Percentiles rank a stretch among this genome's conserved stretches.
Conservation (phyloP, 2,797 vertebrate genomes). For the Myotis vivesi region DNA sequence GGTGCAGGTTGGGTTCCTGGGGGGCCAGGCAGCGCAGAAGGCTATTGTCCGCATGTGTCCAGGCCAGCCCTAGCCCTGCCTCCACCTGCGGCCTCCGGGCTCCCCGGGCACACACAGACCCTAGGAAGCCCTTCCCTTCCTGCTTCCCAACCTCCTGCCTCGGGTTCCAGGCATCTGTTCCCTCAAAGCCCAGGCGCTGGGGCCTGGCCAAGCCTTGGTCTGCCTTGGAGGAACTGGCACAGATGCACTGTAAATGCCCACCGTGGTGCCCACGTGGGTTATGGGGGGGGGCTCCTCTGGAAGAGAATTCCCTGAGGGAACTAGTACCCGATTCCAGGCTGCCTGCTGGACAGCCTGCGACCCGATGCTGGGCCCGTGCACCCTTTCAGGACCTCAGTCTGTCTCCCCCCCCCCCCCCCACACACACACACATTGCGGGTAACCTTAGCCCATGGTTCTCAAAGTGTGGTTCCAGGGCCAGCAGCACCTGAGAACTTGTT, state of each 20-base stretch:
- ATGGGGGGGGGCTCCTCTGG: not conserved
- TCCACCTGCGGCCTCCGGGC: not conserved
- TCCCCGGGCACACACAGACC: not conserved
- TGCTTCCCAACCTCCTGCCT: not conserved
- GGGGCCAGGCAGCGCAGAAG: not conserved
- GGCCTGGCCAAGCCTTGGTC: not conserved
- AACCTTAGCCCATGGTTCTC: not conserved
- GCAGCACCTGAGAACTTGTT: not conserved
- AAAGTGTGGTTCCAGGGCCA: not conserved
- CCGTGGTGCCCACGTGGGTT: too few relatives aligned
- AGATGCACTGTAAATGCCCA: not conserved
- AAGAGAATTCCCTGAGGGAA: not conserved
- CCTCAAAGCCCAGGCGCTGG: not conserved
- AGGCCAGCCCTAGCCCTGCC: not conserved
- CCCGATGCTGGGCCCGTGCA: not conserved
- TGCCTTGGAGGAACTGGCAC: not conserved
- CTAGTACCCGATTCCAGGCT: not conserved
- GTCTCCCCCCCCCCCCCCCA: too few relatives aligned
- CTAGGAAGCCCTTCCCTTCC: not conserved
- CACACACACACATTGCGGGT: not conserved
- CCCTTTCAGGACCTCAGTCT: not conserved
- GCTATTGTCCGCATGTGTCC: not conserved
- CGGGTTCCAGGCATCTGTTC: not conserved
- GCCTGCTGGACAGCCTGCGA: not conserved
- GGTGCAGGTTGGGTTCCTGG: not conserved